Base-by-base conservation (phyloP, 2,888 invertebrate genomes). In the Amphipoea oculea region DNA sequence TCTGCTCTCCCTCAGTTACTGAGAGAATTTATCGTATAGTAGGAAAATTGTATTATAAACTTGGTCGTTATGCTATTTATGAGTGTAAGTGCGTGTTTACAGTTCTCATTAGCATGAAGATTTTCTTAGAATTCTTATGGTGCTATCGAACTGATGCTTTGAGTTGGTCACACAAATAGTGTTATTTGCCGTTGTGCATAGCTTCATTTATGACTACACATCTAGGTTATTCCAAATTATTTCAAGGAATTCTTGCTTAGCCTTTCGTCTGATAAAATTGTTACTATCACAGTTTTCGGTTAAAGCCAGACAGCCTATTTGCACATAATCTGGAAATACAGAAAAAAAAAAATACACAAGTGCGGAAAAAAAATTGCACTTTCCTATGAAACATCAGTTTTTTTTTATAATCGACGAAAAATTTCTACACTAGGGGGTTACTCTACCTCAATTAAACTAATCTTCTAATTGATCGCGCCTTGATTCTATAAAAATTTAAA, bases 41-140 rank as follows among this genome's bases (percentile, higher is more conserved):
- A 36, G 60, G 29, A 79, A 75, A 76, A 57, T 67, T 73, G 72
- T 75, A 57, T 70, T 68, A 51, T 75, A 78, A 71, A 88, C 68
- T 73, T 54, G 51, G 20, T 67, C 69, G 60, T 45, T 66, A 63
- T 78, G 65, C 51, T 80, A 72, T 79, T 65, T 79, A 57, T 45
- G 66, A 78, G 60, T 65, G 68, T 77, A 67, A 54, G 69, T 77
- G 77, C 70, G 76, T 88, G 81, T 85, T 75, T 72, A 67, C 75
- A 57, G 36, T 77, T 42, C 45, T 71, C 68, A 79, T 87, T 88
- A 85, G 57, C 71, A 80, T 70, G 65, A 7, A 69, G 54, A 77
- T 80, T 81, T 88, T 82, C 87, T 88, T 73, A 76, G 79, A 83
- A 82, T 63, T 73, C 36, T 57, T 73, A 76, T 65, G 73, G 73